Base-by-base conservation (phyloP, 2,113 vertebrate species). In the Dendrocopos noguchii region DNA sequence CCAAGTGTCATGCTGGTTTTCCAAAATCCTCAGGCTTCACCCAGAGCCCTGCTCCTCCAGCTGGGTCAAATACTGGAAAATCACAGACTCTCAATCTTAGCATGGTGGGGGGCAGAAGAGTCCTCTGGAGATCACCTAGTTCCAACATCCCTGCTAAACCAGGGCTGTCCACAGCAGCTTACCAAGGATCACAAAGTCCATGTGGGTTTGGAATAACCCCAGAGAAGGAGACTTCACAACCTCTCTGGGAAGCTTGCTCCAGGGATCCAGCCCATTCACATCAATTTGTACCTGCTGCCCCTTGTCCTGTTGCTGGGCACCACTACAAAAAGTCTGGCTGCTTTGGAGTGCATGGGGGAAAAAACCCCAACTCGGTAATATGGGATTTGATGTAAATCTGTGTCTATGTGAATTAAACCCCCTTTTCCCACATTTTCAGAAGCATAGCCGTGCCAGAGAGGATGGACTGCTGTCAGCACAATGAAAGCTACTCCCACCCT, bases 1-100 rank as follows among this genome's bases (percentile, higher is more conserved):
- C 39, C 17, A 12, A 10, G 19, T 1, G 6, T 5, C 4, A 16
- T 2, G 3, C 17, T 4, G 13, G 8, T 36, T 9, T 22, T 18
- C 59, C 59, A 5, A 72, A 86, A 60, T 12, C 39, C 55, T 53
- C 15, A 19, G 46, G 33, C 3, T 7, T 36, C 19, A 65, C 12
- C 34, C 2, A 1, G 33, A 65, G 44, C 1, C 3, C 13, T 74
- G 1, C 59, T 52, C 28, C 33, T 72, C 22, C 63, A 27, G 12
- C 4, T 39, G 29, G 28, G 19, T 72, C 31, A 55, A 42, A 64
- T 31, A 50, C 47, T 50, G 47, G 47, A 50, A 50, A 50, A 50
- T 12, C 21, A 50, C 47, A 50, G 21, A 50, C 17, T 22, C 47
- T 50, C 47, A 22, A 50, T 50, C 47, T 22, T 18, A 50, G 21